Evolutionary conservation across 2,888 invertebrate genomes (phyloP).

Genomic region (Hydropsyche betteni): DNA sequence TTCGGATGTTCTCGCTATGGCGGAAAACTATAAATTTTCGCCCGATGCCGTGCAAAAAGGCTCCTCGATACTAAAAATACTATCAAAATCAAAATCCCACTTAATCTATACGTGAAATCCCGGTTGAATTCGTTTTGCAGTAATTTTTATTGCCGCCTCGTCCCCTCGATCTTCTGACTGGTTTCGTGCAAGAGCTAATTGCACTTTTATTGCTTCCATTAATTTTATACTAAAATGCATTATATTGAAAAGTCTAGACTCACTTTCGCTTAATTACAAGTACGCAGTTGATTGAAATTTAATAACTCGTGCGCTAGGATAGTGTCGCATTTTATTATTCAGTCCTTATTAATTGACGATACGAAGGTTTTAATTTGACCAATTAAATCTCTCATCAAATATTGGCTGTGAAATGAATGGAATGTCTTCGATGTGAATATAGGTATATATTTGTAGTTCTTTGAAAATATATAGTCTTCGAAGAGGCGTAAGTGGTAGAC

Average conservation of each 20-base stretch:
- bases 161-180: not conserved
- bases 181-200: conserved; percentile 2
- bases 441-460: too few relatives aligned
- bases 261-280: conserved; percentile 17
- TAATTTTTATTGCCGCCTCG: not conserved
- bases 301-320: not conserved
- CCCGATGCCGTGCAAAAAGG: not conserved
- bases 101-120: conserved; percentile 3
- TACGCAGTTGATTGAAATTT: conserved; percentile 17
- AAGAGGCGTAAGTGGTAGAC: too few relatives aligned
- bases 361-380: too few relatives aligned
- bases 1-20: conserved; percentile 12
- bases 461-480: too few relatives aligned
- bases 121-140: not conserved
- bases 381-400: too few relatives aligned
- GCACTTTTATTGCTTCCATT: conserved; percentile 22
- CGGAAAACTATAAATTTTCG: conserved; percentile 27
- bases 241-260: conserved; percentile 20
- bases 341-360: too few relatives aligned
- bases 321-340: too few relatives aligned
- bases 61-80: conserved; percentile 5
- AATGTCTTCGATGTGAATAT: too few relatives aligned
- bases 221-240: conserved; percentile 7
- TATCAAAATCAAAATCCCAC: conserved; percentile 25
- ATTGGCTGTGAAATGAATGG: too few relatives aligned